Evolutionary conservation across 2,888 invertebrate genomes (phyloP), one percentile per base, ranked within the genome.

Genomic region (Euzophera pinguis): DNA sequence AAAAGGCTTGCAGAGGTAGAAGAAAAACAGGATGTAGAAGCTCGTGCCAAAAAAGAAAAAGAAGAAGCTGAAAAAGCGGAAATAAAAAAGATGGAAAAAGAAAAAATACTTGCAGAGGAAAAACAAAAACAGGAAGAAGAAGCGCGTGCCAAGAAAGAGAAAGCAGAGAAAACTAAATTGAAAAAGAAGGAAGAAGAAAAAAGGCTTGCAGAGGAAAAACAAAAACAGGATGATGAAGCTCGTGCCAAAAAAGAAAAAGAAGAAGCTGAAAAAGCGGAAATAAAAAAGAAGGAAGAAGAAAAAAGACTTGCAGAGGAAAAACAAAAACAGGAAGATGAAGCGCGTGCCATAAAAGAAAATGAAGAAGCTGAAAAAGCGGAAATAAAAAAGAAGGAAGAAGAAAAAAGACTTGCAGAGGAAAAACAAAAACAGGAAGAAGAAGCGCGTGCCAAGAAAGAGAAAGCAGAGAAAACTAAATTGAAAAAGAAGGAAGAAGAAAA

Each of bases 271-370:
- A 7, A 29, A 7, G 29, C 29, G 4, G 29, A 42, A 35, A 52
- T 41, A 37, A 47, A 43, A 32, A 54, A 29, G 27, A 56, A 29
- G 37, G 58, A 58, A 54, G 41, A 27, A 43, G 27, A 10, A 27
- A 29, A 8, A 32, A 38, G 45, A 27, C 7, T 52, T 50, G 53
- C 38, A 16, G 37, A 37, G 57, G 64, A 51, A 47, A 60, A 12
- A 45, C 58, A 43, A 16, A 6, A 14, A 8, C 56, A 53, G 22
- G 57, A 41, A 13, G 17, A 56, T 22, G 57, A 60, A 50, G 55
- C 49, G 45, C 45, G 56, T 13, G 43, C 35, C 27, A 47, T 64
- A 39, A 22, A 56, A 50, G 54, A 61, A 41, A 54, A 60, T 39
- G 41, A 29, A 12, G 22, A 16, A 38, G 13, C n/a, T 10, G 43